Evolutionary conservation across 2,797 vertebrate species (phyloP).

Genomic region (Helarctos malayanus): DNA sequence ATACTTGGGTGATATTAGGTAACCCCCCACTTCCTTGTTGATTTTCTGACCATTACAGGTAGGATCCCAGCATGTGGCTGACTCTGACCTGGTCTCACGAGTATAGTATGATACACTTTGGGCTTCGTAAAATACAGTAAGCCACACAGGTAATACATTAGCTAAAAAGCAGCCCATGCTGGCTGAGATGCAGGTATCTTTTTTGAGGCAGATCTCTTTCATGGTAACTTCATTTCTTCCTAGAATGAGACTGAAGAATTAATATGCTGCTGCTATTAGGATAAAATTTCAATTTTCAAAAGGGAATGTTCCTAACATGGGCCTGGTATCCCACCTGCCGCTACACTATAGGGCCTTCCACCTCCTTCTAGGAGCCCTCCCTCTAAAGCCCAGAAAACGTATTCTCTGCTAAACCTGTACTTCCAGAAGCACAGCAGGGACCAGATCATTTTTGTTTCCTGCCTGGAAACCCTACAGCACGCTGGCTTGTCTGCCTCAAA

Average conservation of each 20-base stretch:
- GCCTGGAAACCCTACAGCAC: neutral
- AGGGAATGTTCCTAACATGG: slow-evolving; percentile 16
- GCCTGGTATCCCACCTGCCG: slow-evolving; percentile 43
- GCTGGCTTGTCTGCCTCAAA: slow-evolving; percentile 36
- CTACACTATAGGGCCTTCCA: neutral
- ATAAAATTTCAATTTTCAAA: slow-evolving; percentile 64
- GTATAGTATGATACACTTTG: neutral
- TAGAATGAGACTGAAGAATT: slow-evolving; percentile 1
- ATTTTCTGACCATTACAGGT: neutral
- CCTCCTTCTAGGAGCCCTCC: neutral
- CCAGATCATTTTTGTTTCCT: slow-evolving; percentile 17
- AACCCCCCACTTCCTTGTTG: neutral
- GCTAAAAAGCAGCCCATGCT: slow-evolving; percentile 49
- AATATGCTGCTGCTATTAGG: slow-evolving; percentile 16
- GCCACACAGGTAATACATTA: neutral
- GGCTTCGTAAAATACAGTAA: slow-evolving; percentile 35
- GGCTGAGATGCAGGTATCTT: neutral
- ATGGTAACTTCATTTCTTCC: slow-evolving; percentile 66
- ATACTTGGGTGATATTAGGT: neutral
- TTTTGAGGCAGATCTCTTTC: slow-evolving; percentile 52
- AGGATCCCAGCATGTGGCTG: neutral
- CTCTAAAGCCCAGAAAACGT: slow-evolving; percentile 34
- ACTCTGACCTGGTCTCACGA: neutral
- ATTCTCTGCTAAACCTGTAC: slow-evolving; percentile 6
- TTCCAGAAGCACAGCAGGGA: neutral